Evolutionary conservation across 2,797 vertebrate species (phyloP), one percentile per base, ranked within the genome.

Genomic region (Scolopax bukidnonensis): DNA sequence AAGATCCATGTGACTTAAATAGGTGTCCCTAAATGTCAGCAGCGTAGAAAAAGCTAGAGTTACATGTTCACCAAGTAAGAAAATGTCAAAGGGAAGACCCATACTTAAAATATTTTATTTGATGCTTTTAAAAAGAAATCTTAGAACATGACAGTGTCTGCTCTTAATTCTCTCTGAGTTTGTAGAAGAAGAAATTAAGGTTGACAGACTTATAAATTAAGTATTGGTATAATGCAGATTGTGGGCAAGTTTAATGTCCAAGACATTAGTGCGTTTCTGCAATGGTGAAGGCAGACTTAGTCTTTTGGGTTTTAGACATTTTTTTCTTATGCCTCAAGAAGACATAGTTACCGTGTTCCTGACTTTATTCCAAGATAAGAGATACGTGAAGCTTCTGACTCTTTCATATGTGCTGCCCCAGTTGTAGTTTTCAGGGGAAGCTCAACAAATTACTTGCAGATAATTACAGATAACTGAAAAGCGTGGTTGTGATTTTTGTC

Each of bases 21-120:
- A 59, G 43, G 73, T 59, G 70, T 81, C 36, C 57, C 78, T 92
- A 61, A 94, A 87, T 91, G 92, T 92, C 95, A 92, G 68, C 16
- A 2, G 60, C 5, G 25, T 5, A 56, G 75, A 56, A 67, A 87
- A 89, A 90, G 77, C 88, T 94, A 18, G 30, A 16, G 75, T 91
- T 92, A 50, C 87, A 40, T 18, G 10, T 18, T 53, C 41, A 28
- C 64, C 63, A 51, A 57, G 7, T 33, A 16, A 60, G 78, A 50
- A 71, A 87, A 92, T 92, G 95, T 85, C 89, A 91, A 75, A 85
- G 82, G 82, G 81, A 89, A 80, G 48, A 25, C 50, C 27, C 45
- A 5, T 25, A 45, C 79, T 84, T 43, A 45, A 36, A 40, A 6
- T 63, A 19, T 56, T 70, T 67, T 53, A 19, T 63, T 54, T 67